Evolutionary conservation across 2,113 vertebrate genomes (phyloP).

Genomic region (Garra rufa): DNA sequence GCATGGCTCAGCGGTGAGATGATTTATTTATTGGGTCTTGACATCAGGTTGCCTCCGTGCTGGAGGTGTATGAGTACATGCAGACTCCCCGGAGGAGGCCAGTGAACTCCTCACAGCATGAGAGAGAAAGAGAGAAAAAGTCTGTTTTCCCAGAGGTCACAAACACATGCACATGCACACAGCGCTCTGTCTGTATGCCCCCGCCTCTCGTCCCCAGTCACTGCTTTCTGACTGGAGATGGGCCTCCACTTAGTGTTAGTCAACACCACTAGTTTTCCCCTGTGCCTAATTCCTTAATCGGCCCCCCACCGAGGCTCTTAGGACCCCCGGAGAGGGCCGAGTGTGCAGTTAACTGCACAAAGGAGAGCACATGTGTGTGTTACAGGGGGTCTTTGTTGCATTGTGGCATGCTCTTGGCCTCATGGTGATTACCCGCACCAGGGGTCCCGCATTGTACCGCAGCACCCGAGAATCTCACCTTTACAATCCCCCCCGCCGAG

Average conservation of each 20-base stretch:
- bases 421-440: constrained; percentile 77
- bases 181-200: neutral
- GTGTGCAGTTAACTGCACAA: constrained; percentile 68
- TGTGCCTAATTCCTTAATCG: constrained; percentile 78
- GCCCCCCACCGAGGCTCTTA: constrained; percentile 75
- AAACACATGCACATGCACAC: constrained; percentile 28
- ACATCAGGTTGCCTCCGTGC: constrained; percentile 24
- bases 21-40: constrained; percentile 38
- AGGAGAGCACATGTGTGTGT: constrained; percentile 69
- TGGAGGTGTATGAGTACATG: neutral
- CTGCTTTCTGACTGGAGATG: constrained; percentile 46
- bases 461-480: constrained; percentile 74
- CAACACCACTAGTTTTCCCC: constrained; percentile 60
- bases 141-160: constrained; percentile 9
- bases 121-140: constrained; percentile 13
- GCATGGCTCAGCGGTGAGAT: neutral
- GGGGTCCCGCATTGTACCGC: constrained; percentile 73
- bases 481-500: constrained; percentile 71
- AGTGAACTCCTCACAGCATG: constrained; percentile 9
- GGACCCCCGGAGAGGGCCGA: constrained; percentile 72
- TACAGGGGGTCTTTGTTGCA: constrained; percentile 73
- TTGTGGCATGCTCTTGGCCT: constrained; percentile 73
- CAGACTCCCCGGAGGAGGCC: neutral
- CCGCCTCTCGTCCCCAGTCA: constrained; percentile 17
- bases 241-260: constrained; percentile 63